Conservation (phyloP, 2,888 invertebrate genomes). For the Orchesella flavescens region DNA sequence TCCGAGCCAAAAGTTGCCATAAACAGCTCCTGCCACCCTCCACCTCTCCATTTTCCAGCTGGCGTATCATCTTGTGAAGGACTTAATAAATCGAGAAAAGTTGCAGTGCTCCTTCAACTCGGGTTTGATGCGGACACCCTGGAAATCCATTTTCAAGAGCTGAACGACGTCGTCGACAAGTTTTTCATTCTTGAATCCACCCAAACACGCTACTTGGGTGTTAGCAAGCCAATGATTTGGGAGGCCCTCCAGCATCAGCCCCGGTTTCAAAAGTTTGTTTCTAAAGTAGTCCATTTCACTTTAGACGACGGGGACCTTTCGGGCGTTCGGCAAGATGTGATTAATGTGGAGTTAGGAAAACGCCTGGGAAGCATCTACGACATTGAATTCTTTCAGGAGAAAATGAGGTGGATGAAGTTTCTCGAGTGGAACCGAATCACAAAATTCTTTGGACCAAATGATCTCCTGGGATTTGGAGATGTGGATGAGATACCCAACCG, state of each 20-base stretch:
- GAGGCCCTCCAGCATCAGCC: constrained; percentile 43
- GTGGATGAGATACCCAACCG: constrained; percentile 37
- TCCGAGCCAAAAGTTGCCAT: not conserved
- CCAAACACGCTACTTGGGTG: not conserved
- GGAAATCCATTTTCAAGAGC: constrained; percentile 61
- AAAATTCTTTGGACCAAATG: constrained; percentile 26
- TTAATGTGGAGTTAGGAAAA: not conserved
- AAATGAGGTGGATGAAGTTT: constrained; percentile 43
- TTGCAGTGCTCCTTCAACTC: constrained; percentile 52
- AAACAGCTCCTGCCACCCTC: constrained; percentile 14
- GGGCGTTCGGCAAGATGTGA: not conserved
- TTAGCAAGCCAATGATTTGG: constrained; percentile 61
- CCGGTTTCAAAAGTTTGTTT: constrained; percentile 46
- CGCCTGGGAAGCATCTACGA: not conserved
- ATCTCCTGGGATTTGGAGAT: constrained; percentile 47
- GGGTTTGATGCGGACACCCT: constrained; percentile 61
- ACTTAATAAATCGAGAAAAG: not conserved
- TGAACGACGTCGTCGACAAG: constrained; percentile 57
- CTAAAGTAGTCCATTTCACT: constrained; percentile 56
- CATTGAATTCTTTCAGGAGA: constrained; percentile 30
- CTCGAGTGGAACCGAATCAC: constrained; percentile 35
- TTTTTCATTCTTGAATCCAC: constrained; percentile 61
- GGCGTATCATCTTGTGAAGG: not conserved
- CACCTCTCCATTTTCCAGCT: not conserved
- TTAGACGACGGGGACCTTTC: constrained; percentile 46